Evolutionary conservation across 2,797 vertebrate species (phyloP), one percentile per base, ranked within the genome.

Genomic region (Salarias fasciatus): DNA sequence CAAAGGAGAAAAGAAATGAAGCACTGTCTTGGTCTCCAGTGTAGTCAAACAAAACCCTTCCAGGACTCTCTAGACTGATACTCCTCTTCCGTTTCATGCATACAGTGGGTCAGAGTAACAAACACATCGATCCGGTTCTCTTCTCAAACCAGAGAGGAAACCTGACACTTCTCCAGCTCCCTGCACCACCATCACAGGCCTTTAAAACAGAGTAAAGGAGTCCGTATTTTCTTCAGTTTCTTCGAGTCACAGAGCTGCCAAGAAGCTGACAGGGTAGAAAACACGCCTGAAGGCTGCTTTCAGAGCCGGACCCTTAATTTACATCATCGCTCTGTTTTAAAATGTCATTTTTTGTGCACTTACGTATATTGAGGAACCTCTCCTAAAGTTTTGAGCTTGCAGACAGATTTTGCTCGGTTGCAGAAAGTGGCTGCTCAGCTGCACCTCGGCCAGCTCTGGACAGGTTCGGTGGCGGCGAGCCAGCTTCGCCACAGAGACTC

Each of bases 121-220:
- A n/a, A n/a, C n/a, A n/a, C n/a, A n/a, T n/a, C n/a, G n/a, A n/a
- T n/a, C 35, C 18, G 45, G 14, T 41, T 54, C 57, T 47, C 41
- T 47, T 57, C 54, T 40, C 0, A 18, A 48, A 36, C 41, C 71
- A 12, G 42, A 64, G 0, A 1, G 43, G 47, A 77, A 79, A 82
- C 68, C 62, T 8, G 14, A 51, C 43, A 79, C 75, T 79, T 82
- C 6, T 71, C 53, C 50, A 48, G 14, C 33, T 74, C 49, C 38
- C 52, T 1, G 64, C 74, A 67, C 37, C 62, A 59, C 80, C 70
- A 81, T 76, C 57, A 69, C 40, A 73, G 50, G 12, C 61, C 44
- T 53, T 53, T 14, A 74, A 71, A 55, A 29, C 59, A 69, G 55
- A 53, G 29, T 61, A 57, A 61, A 43, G 13, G 15, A 31, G 43